Conservation (phyloP, 2,888 invertebrate genomes). For the Drosophila kambysellisi region DNA sequence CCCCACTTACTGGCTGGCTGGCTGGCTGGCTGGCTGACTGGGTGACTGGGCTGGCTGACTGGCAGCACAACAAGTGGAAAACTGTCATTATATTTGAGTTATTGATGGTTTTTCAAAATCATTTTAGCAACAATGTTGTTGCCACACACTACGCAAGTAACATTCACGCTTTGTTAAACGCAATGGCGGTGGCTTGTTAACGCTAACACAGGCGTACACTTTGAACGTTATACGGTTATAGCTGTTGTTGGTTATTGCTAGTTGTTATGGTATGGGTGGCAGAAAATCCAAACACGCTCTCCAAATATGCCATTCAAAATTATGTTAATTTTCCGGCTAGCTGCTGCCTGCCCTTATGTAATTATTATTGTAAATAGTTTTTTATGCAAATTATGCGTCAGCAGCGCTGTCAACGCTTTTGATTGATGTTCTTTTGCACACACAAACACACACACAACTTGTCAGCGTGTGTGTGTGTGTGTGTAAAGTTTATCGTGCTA, state of each 20-base stretch:
- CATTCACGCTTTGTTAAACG: slow-evolving; percentile 77
- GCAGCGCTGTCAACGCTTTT: slow-evolving; percentile 61
- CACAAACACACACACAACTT: background rate
- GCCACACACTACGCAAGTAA: slow-evolving; percentile 36
- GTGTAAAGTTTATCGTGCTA: slow-evolving; percentile 13
- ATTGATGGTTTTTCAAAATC: slow-evolving; percentile 79
- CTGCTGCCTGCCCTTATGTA: slow-evolving; percentile 43
- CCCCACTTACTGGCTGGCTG: slow-evolving; percentile 61
- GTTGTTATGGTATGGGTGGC: slow-evolving; percentile 24
- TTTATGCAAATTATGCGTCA: slow-evolving; percentile 68
- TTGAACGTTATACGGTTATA: slow-evolving; percentile 36
- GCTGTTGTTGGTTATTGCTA: slow-evolving; percentile 4
- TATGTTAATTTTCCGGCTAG: slow-evolving; percentile 62
- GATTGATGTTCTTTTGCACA: slow-evolving; percentile 61
- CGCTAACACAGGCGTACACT: slow-evolving; percentile 67
- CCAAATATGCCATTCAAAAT: slow-evolving; percentile 70
- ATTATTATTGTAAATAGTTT: slow-evolving; percentile 79
- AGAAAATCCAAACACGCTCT: slow-evolving; percentile 35
- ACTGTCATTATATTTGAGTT: slow-evolving; percentile 81
- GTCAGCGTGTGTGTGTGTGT: slow-evolving; percentile 16
- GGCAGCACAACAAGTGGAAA: slow-evolving; percentile 73
- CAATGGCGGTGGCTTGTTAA: slow-evolving; percentile 70
- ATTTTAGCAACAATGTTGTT: slow-evolving; percentile 74
- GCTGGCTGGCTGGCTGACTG: background rate
- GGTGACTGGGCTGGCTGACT: slow-evolving; percentile 26